Evolutionary conservation across 2,113 vertebrate species (phyloP).

Genomic region (Formicarius rufipectus): DNA sequence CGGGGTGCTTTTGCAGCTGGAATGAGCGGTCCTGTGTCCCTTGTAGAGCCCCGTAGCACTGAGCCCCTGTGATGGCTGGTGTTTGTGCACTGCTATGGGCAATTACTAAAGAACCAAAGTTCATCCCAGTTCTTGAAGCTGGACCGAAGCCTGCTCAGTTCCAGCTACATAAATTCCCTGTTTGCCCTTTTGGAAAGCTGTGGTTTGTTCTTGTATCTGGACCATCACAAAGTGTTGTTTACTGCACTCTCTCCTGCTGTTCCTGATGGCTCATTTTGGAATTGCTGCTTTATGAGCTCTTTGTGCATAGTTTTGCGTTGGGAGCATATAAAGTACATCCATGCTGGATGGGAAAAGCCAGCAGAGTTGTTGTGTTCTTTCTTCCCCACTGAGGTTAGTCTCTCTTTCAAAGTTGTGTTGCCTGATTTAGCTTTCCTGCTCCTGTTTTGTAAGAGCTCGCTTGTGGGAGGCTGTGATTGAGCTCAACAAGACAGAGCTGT

Average conservation of each 20-base stretch:
- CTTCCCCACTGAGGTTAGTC: neutral
- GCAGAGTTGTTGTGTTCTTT: neutral
- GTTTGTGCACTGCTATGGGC: neutral
- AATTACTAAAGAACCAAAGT: neutral
- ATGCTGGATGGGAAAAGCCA: neutral
- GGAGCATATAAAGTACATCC: neutral
- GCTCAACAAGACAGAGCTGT: conserved; percentile 1
- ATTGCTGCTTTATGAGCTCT: neutral
- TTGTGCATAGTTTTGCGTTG: neutral
- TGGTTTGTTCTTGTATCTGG: neutral
- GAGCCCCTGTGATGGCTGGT: neutral
- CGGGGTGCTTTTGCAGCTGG: fast-evolving
- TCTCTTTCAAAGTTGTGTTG: neutral
- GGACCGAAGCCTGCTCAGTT: neutral
- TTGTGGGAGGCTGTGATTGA: conserved; percentile 2
- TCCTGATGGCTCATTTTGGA: neutral
- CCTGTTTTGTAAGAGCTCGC: neutral
- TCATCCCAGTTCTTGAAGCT: neutral
- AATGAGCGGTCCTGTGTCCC: neutral
- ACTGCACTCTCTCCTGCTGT: fast-evolving
- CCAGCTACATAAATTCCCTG: neutral
- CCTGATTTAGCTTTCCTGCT: conserved; percentile 4
- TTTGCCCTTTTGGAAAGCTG: neutral
- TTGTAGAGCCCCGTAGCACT: fast-evolving
- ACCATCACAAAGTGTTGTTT: neutral